phyloP scores from a whole-genome alignment of 2,888 invertebrate genomes.

The Monoplex corrugatus region DNA sequence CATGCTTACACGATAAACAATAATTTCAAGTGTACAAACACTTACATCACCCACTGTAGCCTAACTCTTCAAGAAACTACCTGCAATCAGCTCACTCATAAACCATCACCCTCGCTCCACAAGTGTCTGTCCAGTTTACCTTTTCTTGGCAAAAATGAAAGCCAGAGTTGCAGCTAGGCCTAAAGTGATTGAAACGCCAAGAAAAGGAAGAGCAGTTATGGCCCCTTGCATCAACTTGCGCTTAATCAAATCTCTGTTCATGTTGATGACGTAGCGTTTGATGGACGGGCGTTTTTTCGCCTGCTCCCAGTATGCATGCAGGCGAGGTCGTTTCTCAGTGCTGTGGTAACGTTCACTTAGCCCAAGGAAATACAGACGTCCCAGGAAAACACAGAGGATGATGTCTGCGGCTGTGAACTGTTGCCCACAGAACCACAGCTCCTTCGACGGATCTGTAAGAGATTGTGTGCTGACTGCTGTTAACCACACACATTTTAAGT shows the following conservation, averaged over 20 bases:
- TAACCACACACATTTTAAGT: too few relatives aligned
- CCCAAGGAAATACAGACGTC: slow-evolving; percentile 63
- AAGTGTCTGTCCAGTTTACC: not conserved
- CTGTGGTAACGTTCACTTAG: slow-evolving; percentile 51
- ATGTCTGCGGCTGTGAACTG: slow-evolving; percentile 72
- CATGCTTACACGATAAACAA: not conserved
- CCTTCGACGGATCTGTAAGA: slow-evolving; percentile 57
- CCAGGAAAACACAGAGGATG: slow-evolving; percentile 61
- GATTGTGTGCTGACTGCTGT: too few relatives aligned
- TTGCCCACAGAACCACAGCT: slow-evolving; percentile 68
- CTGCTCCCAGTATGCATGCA: slow-evolving; percentile 60
- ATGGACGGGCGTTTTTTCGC: slow-evolving; percentile 52
- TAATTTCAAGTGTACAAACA: not conserved
- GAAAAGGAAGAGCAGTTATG: slow-evolving; percentile 46
- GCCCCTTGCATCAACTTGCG: slow-evolving; percentile 40
- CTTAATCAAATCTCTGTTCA: slow-evolving; percentile 28
- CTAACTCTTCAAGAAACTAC: not conserved
- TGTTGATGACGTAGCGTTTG: slow-evolving; percentile 41
- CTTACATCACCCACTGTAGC: too few relatives aligned
- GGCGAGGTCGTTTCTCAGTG: slow-evolving; percentile 63
- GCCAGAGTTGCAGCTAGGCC: slow-evolving; percentile 53
- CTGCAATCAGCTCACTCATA: not conserved
- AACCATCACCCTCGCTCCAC: not conserved
- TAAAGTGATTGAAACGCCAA: slow-evolving; percentile 51
- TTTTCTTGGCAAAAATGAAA: slow-evolving; percentile 47